A percentile compares a stretch with the other conserved stretches of the same genome.
Evolutionary conservation across 2,113 vertebrate species (phyloP).

Genomic region (Alethe diademata): DNA sequence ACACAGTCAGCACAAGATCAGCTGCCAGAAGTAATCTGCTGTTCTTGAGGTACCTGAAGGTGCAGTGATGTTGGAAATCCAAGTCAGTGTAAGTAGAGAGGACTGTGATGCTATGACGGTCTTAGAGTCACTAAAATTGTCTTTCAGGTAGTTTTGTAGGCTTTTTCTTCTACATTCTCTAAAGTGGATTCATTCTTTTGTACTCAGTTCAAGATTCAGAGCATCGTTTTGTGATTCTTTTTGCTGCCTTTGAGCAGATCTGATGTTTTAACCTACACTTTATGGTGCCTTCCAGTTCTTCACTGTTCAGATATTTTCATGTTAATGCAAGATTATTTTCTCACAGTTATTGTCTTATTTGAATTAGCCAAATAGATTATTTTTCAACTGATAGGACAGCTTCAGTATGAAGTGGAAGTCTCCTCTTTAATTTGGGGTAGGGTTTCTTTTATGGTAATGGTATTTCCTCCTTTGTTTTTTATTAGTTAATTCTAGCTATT

Average conservation of each 20-base stretch:
- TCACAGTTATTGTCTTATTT: background rate
- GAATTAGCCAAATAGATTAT: background rate
- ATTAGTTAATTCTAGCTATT: background rate
- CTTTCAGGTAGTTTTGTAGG: background rate
- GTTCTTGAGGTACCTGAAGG: background rate
- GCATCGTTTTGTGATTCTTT: background rate
- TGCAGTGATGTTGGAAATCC: background rate
- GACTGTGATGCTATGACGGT: background rate
- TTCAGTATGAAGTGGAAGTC: background rate
- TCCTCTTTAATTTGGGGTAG: background rate
- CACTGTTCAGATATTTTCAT: background rate
- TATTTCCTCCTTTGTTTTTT: background rate
- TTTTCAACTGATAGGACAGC: background rate
- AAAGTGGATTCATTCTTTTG: background rate
- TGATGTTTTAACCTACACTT: background rate
- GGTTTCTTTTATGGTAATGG: background rate
- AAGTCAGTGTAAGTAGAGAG: background rate
- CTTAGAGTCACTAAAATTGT: background rate
- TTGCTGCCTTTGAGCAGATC: background rate
- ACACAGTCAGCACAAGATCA: background rate
- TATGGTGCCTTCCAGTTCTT: background rate
- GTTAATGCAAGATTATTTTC: background rate
- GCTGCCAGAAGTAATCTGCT: background rate
- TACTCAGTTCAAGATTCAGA: background rate
- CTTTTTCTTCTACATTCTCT: background rate